A percentile compares a stretch with the other conserved stretches of the same genome.
Conservation (phyloP, 1,140 invertebrate genomes). For the Pomacea maculata region DNA sequence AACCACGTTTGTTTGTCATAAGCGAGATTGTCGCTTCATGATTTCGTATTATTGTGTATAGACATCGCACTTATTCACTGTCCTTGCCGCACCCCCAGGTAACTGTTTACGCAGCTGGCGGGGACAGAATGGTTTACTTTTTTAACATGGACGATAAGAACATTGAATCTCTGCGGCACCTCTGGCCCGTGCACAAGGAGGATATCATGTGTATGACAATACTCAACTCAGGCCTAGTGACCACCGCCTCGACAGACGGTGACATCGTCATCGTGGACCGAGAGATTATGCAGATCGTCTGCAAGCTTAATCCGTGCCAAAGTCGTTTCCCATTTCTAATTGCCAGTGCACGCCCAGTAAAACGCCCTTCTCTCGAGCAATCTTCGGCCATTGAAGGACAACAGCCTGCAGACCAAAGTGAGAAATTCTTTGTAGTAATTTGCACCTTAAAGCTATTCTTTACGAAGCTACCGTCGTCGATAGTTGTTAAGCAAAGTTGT, state of each 20-base stretch:
- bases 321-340: background rate
- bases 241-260: conserved; percentile 75
- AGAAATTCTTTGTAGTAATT: too few species aligned
- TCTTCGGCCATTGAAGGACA: too few species aligned
- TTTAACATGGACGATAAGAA: conserved; percentile 71
- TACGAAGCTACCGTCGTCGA: too few species aligned
- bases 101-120: conserved; percentile 76
- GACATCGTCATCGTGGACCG: conserved; percentile 80
- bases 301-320: conserved; percentile 54
- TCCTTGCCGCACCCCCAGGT: conserved; percentile 29
- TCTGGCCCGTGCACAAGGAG: conserved; percentile 72
- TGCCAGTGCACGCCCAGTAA: too few species aligned
- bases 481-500: too few species aligned
- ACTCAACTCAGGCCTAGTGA: conserved; percentile 70
- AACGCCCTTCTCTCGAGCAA: too few species aligned
- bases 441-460: too few species aligned
- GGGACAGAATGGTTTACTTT: conserved; percentile 76
- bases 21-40: too few species aligned
- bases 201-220: conserved; percentile 74
- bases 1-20: too few species aligned
- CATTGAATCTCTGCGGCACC: conserved; percentile 57
- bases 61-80: too few species aligned
- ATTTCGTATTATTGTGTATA: too few species aligned
- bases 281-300: conserved; percentile 76
- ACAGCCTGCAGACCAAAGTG: too few species aligned